Conservation (phyloP, 2,113 vertebrate species). For the Hucho hucho region DNA sequence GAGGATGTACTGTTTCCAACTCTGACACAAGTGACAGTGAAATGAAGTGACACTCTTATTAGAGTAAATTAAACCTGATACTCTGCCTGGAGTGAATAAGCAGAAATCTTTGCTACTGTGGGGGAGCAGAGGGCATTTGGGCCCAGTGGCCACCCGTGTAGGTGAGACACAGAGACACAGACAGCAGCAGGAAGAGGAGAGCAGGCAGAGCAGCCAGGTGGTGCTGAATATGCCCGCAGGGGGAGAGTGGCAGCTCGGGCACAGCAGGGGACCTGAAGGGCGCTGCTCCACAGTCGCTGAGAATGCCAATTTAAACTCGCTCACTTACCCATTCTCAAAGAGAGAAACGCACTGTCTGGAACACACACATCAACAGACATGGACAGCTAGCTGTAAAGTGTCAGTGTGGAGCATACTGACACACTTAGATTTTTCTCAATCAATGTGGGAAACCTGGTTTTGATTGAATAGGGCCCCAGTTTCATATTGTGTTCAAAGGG, state of each 20-base stretch:
- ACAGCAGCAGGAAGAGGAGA: neutral
- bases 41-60: neutral
- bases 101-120: neutral
- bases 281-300: neutral
- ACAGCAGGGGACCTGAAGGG: constrained; percentile 2
- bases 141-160: neutral
- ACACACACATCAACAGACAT: neutral
- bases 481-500: no score
- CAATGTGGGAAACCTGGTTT: no score
- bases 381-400: no score
- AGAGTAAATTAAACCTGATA: neutral
- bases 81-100: neutral
- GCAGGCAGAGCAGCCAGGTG: constrained; percentile 16
- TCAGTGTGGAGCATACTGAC: no score
- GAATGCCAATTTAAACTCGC: neutral
- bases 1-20: no score
- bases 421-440: no score
- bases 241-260: constrained; percentile 4
- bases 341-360: neutral
- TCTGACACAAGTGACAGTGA: neutral
- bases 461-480: no score
- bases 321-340: neutral
- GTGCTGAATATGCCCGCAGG: neutral
- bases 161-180: neutral
- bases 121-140: neutral